Percentiles rank a stretch among this genome's conserved stretches.
Evolutionary conservation across 2,888 invertebrate genomes (phyloP).

Genomic region (Hyalella azteca): DNA sequence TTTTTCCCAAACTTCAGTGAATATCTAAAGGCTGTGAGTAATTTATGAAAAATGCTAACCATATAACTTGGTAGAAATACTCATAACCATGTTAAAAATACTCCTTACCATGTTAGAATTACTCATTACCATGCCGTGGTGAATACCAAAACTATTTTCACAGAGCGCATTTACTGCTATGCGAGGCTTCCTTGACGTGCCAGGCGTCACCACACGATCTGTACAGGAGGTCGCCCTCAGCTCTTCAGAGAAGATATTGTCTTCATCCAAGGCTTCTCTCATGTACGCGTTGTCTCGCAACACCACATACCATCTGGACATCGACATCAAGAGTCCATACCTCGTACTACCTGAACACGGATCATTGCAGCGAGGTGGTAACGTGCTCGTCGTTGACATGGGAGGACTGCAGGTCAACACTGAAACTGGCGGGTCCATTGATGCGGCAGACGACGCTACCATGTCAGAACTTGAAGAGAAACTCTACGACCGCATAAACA

Average conservation of each 20-base stretch:
- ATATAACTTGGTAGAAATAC: no score
- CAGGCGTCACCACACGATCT: constrained; percentile 52
- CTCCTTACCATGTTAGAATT: neutral
- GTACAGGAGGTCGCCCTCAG: neutral
- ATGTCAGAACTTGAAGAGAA: constrained; percentile 82
- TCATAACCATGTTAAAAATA: no score
- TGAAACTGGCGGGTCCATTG: constrained; percentile 74
- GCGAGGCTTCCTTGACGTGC: constrained; percentile 71
- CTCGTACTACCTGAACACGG: constrained; percentile 78
- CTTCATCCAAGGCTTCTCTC: neutral
- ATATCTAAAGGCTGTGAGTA: no score
- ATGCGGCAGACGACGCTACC: constrained; percentile 75
- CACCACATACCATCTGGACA: constrained; percentile 73
- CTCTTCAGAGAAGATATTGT: neutral
- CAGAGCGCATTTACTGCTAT: constrained; percentile 77
- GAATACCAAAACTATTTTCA: constrained; percentile 59
- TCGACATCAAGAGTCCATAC: constrained; percentile 78
- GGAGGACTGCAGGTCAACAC: constrained; percentile 74
- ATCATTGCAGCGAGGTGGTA: constrained; percentile 68
- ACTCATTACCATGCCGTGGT: neutral
- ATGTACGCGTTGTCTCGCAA: constrained; percentile 67
- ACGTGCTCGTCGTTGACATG: constrained; percentile 75
- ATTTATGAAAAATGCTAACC: no score
- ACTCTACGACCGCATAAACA: constrained; percentile 76
- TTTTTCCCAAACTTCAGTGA: no score